Percentiles rank a stretch among this genome's conserved stretches.
Evolutionary conservation across 2,797 vertebrate genomes (phyloP).

Genomic region (Smutsia temminckii): DNA sequence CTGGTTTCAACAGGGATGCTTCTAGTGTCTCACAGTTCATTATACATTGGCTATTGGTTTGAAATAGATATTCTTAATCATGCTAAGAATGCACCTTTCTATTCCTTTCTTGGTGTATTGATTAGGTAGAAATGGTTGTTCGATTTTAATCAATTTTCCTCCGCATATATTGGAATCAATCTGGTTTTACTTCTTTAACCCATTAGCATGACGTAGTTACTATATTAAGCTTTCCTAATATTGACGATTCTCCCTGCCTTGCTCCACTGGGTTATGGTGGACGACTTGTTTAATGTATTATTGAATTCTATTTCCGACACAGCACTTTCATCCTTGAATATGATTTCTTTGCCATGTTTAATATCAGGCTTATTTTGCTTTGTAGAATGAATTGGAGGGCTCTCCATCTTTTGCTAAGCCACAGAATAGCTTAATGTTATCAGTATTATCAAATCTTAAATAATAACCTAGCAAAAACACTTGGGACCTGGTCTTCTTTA

Average conservation of each 20-base stretch:
- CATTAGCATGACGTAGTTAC: constrained; percentile 61
- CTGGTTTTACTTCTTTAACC: constrained; percentile 19
- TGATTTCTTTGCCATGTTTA: constrained; percentile 44
- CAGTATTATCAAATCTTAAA: constrained; percentile 57
- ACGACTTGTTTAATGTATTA: constrained; percentile 66
- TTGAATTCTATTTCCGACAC: constrained; percentile 50
- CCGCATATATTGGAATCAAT: constrained; percentile 43
- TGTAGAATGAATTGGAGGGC: constrained; percentile 35
- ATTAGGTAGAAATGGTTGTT: constrained; percentile 56
- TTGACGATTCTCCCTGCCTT: neutral
- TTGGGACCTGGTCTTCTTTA: constrained; percentile 12
- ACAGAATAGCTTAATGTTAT: neutral
- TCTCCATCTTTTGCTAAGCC: constrained; percentile 55
- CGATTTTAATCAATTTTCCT: constrained; percentile 55
- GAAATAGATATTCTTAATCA: constrained; percentile 39
- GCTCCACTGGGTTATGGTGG: constrained; percentile 36
- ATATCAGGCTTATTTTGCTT: constrained; percentile 56
- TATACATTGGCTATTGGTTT: constrained; percentile 22
- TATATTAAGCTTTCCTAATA: constrained; percentile 67
- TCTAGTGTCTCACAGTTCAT: neutral
- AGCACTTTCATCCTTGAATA: constrained; percentile 52
- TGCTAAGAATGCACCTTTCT: neutral
- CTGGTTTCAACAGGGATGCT: neutral
- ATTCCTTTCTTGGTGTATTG: constrained; percentile 42
- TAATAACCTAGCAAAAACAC: constrained; percentile 58